Conservation (phyloP, 2,888 invertebrate species). For the Strigamia maritima region DNA sequence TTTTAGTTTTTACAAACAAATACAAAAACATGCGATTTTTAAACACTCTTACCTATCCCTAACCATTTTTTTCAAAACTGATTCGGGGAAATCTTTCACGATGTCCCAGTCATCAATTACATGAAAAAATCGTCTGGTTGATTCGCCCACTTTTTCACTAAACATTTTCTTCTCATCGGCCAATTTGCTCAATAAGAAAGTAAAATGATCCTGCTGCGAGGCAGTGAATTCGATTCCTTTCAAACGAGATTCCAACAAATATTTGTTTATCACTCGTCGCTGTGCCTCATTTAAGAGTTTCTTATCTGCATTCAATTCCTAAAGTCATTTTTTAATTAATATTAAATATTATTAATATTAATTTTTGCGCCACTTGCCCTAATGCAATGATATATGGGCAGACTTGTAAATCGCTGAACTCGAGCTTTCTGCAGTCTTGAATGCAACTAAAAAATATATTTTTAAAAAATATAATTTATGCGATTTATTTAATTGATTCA, state of each 20-base stretch:
- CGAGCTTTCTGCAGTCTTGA: slow-evolving; percentile 72
- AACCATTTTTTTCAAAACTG: slow-evolving; percentile 65
- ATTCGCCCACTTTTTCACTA: slow-evolving; percentile 51
- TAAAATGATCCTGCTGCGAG: slow-evolving; percentile 58
- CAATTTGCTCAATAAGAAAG: slow-evolving; percentile 58
- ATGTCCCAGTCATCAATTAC: slow-evolving; percentile 64
- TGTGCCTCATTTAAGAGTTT: slow-evolving; percentile 60
- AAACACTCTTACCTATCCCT: slow-evolving; percentile 54
- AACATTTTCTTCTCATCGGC: slow-evolving; percentile 62
- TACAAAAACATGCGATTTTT: no score
- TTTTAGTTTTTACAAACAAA: no score
- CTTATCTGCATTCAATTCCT: slow-evolving; percentile 53
- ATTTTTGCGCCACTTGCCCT: slow-evolving; percentile 50
- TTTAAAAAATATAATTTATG: background rate
- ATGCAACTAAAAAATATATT: slow-evolving; percentile 63
- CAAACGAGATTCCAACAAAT: slow-evolving; percentile 73
- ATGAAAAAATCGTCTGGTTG: slow-evolving; percentile 66
- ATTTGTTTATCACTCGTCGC: slow-evolving; percentile 70
- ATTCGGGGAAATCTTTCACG: slow-evolving; percentile 70
- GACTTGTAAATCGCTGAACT: slow-evolving; percentile 68
- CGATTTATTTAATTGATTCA: background rate
- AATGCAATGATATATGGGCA: slow-evolving; percentile 66
- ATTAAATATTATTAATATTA: background rate
- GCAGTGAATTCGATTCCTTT: slow-evolving; percentile 72
- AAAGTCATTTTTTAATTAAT: slow-evolving; percentile 2